A percentile compares a stretch with the other conserved stretches of the same genome.
Evolutionary conservation across 2,888 invertebrate species (phyloP).

Genomic region (Panopea generosa): DNA sequence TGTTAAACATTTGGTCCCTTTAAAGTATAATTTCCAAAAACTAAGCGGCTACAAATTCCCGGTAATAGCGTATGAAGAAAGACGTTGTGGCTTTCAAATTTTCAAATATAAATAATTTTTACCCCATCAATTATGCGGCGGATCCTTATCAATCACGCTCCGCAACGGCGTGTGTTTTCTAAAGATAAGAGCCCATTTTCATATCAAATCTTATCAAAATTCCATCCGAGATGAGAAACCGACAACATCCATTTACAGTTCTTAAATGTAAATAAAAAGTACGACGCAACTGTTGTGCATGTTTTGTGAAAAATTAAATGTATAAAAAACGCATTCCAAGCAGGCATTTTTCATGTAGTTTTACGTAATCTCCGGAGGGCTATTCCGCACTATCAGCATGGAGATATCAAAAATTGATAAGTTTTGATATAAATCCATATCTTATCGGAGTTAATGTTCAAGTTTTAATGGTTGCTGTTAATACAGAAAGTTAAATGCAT

Average conservation of each 20-base stretch:
- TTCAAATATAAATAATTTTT: slow-evolving; percentile 17
- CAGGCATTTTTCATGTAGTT: not conserved
- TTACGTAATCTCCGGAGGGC: slow-evolving; percentile 4
- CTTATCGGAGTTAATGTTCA: slow-evolving; percentile 58
- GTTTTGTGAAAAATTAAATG: slow-evolving; percentile 45
- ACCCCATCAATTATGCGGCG: slow-evolving; percentile 52
- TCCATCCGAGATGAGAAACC: slow-evolving; percentile 41
- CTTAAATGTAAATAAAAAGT: slow-evolving; percentile 32
- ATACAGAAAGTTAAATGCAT: slow-evolving; percentile 63
- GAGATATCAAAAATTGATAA: slow-evolving; percentile 58
- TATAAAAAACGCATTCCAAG: slow-evolving; percentile 44
- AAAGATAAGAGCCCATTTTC: slow-evolving; percentile 56
- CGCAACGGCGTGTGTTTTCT: slow-evolving; percentile 51
- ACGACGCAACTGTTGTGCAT: slow-evolving; percentile 45
- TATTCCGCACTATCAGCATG: slow-evolving; percentile 28
- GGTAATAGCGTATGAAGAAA: too few species aligned
- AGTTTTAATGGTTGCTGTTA: slow-evolving; percentile 57
- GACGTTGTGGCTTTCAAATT: not conserved
- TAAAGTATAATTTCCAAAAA: too few species aligned
- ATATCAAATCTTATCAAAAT: slow-evolving; percentile 66
- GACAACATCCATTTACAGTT: slow-evolving; percentile 49
- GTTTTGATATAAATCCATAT: slow-evolving; percentile 59
- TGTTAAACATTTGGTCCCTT: too few species aligned
- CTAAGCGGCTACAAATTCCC: too few species aligned
- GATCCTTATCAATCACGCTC: slow-evolving; percentile 54